Evolutionary conservation across 2,797 vertebrate genomes (phyloP), one percentile per base, ranked within the genome.

Genomic region (Chrosomus eos): DNA sequence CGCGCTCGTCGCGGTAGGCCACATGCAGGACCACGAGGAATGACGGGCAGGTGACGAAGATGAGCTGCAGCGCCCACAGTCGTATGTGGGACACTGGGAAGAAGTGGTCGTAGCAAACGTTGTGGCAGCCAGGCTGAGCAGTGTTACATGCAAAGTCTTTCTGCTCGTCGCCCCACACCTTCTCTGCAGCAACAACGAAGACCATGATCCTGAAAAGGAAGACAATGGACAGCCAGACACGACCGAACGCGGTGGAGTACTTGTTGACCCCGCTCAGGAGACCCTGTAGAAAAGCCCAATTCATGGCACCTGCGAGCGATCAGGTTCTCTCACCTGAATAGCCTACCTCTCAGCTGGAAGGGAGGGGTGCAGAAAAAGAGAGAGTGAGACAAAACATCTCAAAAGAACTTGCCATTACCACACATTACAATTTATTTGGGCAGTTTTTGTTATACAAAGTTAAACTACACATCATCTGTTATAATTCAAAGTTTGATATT

Each of bases 41-140:
- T 0, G 98, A 99, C 0, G 98, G 98, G 76, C 97, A 99, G 0
- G 97, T 99, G 92, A 99, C 98, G n/a, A 99, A 95, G 94, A 99
- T 99, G 90, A 99, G 97, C 94, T 99, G 98, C 89, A 99, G 93
- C 7, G 98, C 98, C 98, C 98, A 99, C 40, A 99, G 96, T 3
- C 97, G 96, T 82, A 99, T 93, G 21, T 99, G 98, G 70, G 98
- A 99, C 58, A 99, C 86, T 0, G 98, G 98, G 93, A 99, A 99
- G 93, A 96, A 99, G 89, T 96, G 90, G 81, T 99, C 98, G 0
- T 87, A 99, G 93, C 98, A 99, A 80, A 98, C 98, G 0, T 99
- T 99, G 90, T 95, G 93, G 93, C 98, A 99, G 53, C 98, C 98
- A 0, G 98, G 98, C 91, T 99, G 98, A 23, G 28, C 89, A 0